These are phyloP conservation scores for Catostomus latipinnis DNA, from an alignment of 2,797 vertebrate genomes.

Conservation along the genomic window DNA sequence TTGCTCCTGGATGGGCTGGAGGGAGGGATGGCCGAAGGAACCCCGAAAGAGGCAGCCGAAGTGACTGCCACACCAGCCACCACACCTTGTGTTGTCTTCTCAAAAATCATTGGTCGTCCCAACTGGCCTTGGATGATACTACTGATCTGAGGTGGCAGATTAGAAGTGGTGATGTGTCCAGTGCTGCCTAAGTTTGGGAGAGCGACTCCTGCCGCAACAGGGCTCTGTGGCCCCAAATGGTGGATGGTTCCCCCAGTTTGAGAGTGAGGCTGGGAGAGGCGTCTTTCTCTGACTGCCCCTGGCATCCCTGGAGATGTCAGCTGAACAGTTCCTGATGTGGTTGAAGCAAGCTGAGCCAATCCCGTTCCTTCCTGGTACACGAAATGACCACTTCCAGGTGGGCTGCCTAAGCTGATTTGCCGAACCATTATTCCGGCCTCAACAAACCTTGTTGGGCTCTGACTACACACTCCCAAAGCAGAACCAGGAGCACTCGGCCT, in stretches of 20 bases:
- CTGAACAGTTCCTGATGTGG: conserved; percentile 85
- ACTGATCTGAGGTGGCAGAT: conserved; percentile 96
- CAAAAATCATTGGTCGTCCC: conserved; percentile 89
- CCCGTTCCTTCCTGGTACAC: conserved; percentile 92
- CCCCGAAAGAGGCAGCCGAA: conserved; percentile 79
- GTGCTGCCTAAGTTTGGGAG: conserved; percentile 87
- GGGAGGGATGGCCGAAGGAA: conserved; percentile 86
- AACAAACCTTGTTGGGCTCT: conserved; percentile 92
- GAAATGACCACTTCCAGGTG: conserved; percentile 86
- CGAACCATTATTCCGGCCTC: conserved; percentile 91
- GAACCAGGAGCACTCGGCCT: conserved; percentile 83
- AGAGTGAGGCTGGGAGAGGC: conserved; percentile 94
- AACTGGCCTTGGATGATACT: conserved; percentile 96
- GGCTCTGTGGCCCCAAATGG: conserved; percentile 94
- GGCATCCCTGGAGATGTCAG: conserved; percentile 83
- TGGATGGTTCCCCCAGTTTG: conserved; percentile 96
- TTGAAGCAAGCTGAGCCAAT: conserved; percentile 85
- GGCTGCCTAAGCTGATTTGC: conserved; percentile 89
- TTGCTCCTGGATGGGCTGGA: conserved; percentile 89
- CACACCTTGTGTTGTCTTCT: conserved; percentile 83
- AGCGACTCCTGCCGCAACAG: conserved; percentile 81
- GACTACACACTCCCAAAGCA: conserved; percentile 86
- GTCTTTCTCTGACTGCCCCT: conserved; percentile 83
- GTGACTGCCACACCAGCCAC: conserved; percentile 83
- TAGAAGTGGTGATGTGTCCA: conserved; percentile 92